A percentile compares a stretch with the other conserved stretches of the same genome.
These are phyloP conservation scores for Sardinella longiceps DNA, from an alignment of 2,797 vertebrate genomes.

Conservation along the genomic window DNA sequence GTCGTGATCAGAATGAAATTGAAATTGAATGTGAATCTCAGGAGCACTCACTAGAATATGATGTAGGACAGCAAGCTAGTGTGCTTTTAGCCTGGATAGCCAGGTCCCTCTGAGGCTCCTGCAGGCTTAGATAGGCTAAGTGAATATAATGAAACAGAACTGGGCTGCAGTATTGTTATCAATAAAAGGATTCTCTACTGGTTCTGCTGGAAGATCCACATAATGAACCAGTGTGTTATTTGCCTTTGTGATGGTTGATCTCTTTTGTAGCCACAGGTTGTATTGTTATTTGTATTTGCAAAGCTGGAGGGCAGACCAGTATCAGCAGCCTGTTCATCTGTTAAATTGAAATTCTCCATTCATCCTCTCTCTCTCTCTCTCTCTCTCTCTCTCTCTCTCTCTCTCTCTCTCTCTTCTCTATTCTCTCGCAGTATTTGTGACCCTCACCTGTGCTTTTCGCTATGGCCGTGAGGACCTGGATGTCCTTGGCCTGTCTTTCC, in stretches of 20 bases:
- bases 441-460: conserved; percentile 93
- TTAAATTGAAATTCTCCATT: not conserved
- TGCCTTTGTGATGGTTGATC: not conserved
- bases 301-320: not conserved
- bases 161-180: not conserved
- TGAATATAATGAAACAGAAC: not conserved
- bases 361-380: not conserved
- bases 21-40: not conserved
- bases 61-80: not conserved
- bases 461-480: conserved; percentile 96
- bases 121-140: not conserved
- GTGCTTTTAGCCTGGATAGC: not conserved
- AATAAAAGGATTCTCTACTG: not conserved
- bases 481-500: conserved; percentile 92
- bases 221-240: not conserved
- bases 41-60: not conserved
- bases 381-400: not conserved
- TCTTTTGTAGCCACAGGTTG: not conserved
- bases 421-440: conserved; percentile 86
- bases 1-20: not conserved
- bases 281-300: not conserved
- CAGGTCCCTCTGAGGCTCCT: not conserved
- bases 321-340: not conserved
- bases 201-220: not conserved
- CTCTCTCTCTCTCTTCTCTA: not conserved